Conservation (phyloP, 2,888 invertebrate species). For the Drepana falcataria region DNA sequence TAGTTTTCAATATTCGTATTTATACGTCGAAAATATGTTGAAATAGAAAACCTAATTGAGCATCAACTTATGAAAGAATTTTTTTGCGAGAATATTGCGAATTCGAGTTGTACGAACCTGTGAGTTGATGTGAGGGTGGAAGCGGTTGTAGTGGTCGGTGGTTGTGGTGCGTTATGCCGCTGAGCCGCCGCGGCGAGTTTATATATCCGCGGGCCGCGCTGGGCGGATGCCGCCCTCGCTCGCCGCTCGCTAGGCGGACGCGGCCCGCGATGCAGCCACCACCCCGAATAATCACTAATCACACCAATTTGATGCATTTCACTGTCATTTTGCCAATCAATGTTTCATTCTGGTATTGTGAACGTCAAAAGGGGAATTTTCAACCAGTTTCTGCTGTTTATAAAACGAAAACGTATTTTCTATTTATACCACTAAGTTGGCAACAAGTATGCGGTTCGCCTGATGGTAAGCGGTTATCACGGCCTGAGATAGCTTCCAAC, state of each 20-base stretch:
- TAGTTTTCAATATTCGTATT: too few relatives aligned
- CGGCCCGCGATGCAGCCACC: constrained; percentile 16
- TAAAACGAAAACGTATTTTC: too few relatives aligned
- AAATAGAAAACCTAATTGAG: too few relatives aligned
- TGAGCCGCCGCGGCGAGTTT: constrained; percentile 37
- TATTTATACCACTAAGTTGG: too few relatives aligned
- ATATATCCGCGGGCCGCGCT: constrained; percentile 44
- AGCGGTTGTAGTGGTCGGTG: constrained; percentile 39
- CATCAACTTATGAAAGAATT: too few relatives aligned
- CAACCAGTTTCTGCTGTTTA: too few relatives aligned
- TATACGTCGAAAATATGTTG: too few relatives aligned
- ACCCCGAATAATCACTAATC: constrained; percentile 1
- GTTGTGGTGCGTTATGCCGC: constrained; percentile 51
- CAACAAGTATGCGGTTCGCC: too few relatives aligned
- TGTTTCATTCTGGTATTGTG: background rate
- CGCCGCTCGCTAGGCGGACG: constrained; percentile 29
- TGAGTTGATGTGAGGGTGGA: constrained; percentile 26
- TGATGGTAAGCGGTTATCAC: too few relatives aligned
- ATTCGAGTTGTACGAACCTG: constrained; percentile 34
- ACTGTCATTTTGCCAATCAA: background rate
- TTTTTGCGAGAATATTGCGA: constrained; percentile 2
- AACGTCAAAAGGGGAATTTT: background rate
- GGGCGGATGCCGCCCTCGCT: constrained; percentile 23
- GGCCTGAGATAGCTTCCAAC: too few relatives aligned
- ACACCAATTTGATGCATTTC: background rate